A percentile compares a stretch with the other conserved stretches of the same genome.
phyloP scores from a whole-genome alignment of 2,797 vertebrate species.

The Sebastes elongatus region DNA sequence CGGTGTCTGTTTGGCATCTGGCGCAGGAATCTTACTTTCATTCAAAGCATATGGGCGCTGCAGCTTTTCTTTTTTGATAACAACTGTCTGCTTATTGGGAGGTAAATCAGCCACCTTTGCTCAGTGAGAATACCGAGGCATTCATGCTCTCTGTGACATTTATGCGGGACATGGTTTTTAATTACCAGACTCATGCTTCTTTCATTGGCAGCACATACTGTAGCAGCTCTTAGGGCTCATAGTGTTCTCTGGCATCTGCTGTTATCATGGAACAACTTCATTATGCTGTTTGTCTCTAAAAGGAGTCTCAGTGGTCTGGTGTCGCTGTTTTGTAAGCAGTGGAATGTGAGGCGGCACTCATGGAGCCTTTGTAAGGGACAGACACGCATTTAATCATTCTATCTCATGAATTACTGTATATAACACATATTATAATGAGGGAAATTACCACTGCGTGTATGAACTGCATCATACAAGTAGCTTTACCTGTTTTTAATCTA shows the following conservation, averaged over 20 bases:
- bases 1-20: conserved; percentile 24
- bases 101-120: conserved; percentile 10
- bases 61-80: conserved; percentile 36
- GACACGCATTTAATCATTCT: background rate
- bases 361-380: background rate
- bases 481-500: no score
- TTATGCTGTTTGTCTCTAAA: background rate
- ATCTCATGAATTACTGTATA: background rate
- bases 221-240: background rate
- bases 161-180: conserved; percentile 50
- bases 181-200: conserved; percentile 48
- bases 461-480: background rate
- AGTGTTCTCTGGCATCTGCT: conserved; percentile 17
- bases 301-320: background rate
- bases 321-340: conserved; percentile 10
- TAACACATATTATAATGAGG: background rate
- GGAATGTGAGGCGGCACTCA: background rate
- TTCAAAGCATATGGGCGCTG: background rate
- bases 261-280: conserved; percentile 24
- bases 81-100: conserved; percentile 5
- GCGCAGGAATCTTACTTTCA: background rate
- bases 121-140: conserved; percentile 14
- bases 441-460: background rate
- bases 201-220: conserved; percentile 39
- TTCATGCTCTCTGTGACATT: conserved; percentile 59